These are phyloP conservation scores for Benitochromis conjunctus DNA, from an alignment of 2,113 vertebrate genomes.

Conservation along the genomic window DNA sequence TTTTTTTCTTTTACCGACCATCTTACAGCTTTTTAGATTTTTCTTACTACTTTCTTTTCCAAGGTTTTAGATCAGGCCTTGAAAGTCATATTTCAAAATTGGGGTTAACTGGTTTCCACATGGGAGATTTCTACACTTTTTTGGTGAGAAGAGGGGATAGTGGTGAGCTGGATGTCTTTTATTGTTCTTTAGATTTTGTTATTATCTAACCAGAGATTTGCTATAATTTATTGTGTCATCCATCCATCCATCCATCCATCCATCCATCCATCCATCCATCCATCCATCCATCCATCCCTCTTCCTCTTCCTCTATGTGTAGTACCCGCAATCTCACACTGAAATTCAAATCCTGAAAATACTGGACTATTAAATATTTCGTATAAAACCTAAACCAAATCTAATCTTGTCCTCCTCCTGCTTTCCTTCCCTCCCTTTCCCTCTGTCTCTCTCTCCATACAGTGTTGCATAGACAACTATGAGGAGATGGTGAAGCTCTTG, in stretches of 20 bases:
- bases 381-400: background rate
- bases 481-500: conserved; percentile 92
- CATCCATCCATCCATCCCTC: no score
- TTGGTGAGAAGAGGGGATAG: background rate
- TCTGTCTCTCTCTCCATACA: conserved; percentile 29
- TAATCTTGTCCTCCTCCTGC: background rate
- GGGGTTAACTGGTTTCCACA: background rate
- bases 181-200: background rate
- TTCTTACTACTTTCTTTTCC: rapidly evolving
- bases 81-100: background rate
- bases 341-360: rapidly evolving
- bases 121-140: background rate
- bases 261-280: no score
- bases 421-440: background rate
- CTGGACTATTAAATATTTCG: background rate
- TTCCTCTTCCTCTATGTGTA: background rate
- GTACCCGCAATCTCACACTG: background rate
- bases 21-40: background rate
- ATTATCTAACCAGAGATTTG: background rate
- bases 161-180: background rate
- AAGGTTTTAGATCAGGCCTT: background rate
- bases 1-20: background rate
- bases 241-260: background rate
- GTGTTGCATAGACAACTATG: conserved; percentile 99
- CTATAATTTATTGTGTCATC: background rate